Percentiles rank a stretch among this genome's conserved stretches.
Conservation (phyloP, 1,140 invertebrate species). For the Nautilus pompilius region DNA sequence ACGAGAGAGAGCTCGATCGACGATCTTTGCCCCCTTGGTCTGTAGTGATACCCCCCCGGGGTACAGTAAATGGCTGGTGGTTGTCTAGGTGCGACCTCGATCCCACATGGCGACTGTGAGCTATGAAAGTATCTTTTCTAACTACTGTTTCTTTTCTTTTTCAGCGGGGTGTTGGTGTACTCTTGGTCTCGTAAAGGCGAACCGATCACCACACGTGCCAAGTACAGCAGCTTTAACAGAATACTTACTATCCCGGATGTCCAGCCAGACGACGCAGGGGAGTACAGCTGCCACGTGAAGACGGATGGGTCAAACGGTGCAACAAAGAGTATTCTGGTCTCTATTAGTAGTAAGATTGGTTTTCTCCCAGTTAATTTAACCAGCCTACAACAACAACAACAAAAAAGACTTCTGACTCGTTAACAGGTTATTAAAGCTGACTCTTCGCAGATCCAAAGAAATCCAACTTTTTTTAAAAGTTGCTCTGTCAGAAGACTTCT, state of each 20-base stretch:
- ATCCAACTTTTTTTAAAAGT: too few relatives aligned
- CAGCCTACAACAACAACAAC: background rate
- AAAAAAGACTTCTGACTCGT: background rate
- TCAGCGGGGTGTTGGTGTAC: conserved; percentile 16
- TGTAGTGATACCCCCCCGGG: too few relatives aligned
- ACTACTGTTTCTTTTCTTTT: background rate
- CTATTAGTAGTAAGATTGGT: background rate
- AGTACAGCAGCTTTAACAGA: conserved; percentile 74
- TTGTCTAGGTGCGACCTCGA: too few relatives aligned
- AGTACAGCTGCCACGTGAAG: conserved; percentile 81
- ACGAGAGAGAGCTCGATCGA: too few relatives aligned
- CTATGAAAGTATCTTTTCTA: too few relatives aligned
- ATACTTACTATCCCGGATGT: conserved; percentile 82
- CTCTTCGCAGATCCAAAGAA: too few relatives aligned
- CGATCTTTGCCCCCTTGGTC: too few relatives aligned
- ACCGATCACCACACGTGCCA: conserved; percentile 71
- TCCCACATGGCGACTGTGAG: too few relatives aligned
- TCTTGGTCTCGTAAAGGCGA: conserved; percentile 45
- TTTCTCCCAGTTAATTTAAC: background rate
- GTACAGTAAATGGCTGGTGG: too few relatives aligned
- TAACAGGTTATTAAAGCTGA: too few relatives aligned
- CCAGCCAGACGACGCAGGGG: conserved; percentile 87
- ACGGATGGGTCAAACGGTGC: conserved; percentile 57
- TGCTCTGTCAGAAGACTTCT: too few relatives aligned
- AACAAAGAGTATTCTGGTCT: conserved; percentile 9